Conservation (phyloP, 2,113 vertebrate species). For the Platichthys flesus region DNA sequence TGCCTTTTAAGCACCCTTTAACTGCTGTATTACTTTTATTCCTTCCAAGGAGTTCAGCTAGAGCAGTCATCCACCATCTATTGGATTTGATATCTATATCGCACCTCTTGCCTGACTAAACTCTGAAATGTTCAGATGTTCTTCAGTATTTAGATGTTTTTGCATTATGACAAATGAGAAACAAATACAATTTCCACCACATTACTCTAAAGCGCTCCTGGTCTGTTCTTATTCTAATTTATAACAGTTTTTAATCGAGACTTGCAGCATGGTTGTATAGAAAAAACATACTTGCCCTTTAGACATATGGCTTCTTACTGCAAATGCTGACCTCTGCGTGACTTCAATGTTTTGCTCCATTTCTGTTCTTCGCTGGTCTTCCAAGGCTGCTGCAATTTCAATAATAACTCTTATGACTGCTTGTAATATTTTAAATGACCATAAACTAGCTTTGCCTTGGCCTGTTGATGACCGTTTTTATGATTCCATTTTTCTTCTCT, state of each 20-base stretch:
- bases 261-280: background rate
- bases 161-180: too few relatives aligned
- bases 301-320: background rate
- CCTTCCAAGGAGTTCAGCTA: too few relatives aligned
- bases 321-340: background rate
- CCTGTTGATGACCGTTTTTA: conserved; percentile 8
- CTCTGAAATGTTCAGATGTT: too few relatives aligned
- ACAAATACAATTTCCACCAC: too few relatives aligned
- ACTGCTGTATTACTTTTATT: background rate
- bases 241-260: conserved; percentile 11
- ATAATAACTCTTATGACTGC: conserved; percentile 3
- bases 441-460: too few relatives aligned
- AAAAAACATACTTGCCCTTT: conserved; percentile 1
- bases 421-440: background rate
- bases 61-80: too few relatives aligned
- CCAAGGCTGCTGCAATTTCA: conserved; percentile 23
- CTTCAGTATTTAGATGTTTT: too few relatives aligned
- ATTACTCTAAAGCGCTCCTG: background rate
- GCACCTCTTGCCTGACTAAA: too few relatives aligned
- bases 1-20: conserved; percentile 1
- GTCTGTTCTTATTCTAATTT: conserved; percentile 20
- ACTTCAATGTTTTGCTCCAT: conserved; percentile 1
- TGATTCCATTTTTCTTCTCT: background rate
- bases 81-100: too few relatives aligned
- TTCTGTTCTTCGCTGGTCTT: background rate